These are phyloP conservation scores for Dorcus parallelipipedus DNA, from an alignment of 2,888 invertebrate genomes.

Conservation along the genomic window DNA sequence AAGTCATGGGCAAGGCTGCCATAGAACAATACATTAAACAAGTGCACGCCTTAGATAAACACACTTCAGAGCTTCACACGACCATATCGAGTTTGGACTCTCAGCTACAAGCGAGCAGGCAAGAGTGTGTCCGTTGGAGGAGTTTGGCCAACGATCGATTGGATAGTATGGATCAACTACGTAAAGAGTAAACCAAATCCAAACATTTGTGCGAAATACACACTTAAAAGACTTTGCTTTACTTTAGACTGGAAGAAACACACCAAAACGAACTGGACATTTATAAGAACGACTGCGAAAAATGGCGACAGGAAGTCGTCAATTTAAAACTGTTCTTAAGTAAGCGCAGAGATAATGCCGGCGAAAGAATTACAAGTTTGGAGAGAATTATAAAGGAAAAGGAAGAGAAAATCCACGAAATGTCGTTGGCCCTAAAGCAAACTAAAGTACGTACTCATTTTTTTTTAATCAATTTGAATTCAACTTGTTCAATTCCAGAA, in stretches of 20 bases:
- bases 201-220: neutral
- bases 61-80: constrained; percentile 52
- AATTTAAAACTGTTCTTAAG: constrained; percentile 46
- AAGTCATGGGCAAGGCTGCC: constrained; percentile 36
- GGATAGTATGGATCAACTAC: constrained; percentile 58
- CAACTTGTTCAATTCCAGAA: constrained; percentile 16
- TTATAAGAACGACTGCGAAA: constrained; percentile 62
- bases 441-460: constrained; percentile 38
- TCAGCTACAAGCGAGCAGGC: constrained; percentile 52
- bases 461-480: neutral
- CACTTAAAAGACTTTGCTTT: neutral
- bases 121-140: constrained; percentile 64
- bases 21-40: constrained; percentile 46
- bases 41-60: constrained; percentile 56
- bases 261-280: constrained; percentile 61
- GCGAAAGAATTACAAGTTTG: constrained; percentile 41
- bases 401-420: constrained; percentile 50
- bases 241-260: constrained; percentile 56
- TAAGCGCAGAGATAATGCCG: constrained; percentile 43
- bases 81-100: constrained; percentile 51
- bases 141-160: constrained; percentile 64
- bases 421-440: constrained; percentile 45
- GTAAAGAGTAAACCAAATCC: constrained; percentile 35
- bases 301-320: constrained; percentile 58
- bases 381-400: constrained; percentile 44